Evolutionary conservation across 2,888 invertebrate genomes (phyloP).

Genomic region (Eilema caniola): DNA sequence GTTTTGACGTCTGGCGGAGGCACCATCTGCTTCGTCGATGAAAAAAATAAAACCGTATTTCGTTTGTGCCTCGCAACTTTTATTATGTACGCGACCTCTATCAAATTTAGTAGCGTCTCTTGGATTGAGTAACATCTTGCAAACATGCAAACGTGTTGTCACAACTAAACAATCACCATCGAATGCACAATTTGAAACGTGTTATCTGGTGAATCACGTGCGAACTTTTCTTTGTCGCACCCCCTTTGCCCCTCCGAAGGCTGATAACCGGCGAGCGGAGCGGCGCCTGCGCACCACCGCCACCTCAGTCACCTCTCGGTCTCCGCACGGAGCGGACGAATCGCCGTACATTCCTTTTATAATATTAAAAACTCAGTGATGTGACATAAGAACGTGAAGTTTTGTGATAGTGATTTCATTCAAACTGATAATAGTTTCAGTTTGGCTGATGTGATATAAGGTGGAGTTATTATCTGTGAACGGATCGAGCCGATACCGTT

Average conservation of each 20-base stretch:
- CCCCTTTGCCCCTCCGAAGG: slow-evolving; percentile 75
- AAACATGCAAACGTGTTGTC: slow-evolving; percentile 6
- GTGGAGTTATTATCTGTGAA: slow-evolving; percentile 58
- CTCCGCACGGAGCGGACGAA: slow-evolving; percentile 65
- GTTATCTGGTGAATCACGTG: slow-evolving; percentile 79
- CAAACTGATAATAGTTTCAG: slow-evolving; percentile 60
- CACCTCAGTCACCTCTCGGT: slow-evolving; percentile 75
- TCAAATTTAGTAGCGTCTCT: slow-evolving; percentile 2
- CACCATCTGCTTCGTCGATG: slow-evolving; percentile 45
- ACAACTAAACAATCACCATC: slow-evolving; percentile 34
- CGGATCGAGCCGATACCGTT: slow-evolving; percentile 76
- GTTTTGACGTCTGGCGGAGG: slow-evolving; percentile 39
- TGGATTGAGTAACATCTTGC: not conserved
- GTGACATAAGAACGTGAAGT: slow-evolving; percentile 58
- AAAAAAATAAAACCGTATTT: slow-evolving; percentile 31
- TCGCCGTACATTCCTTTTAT: slow-evolving; percentile 41
- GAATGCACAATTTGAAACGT: slow-evolving; percentile 61
- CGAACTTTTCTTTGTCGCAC: slow-evolving; percentile 76
- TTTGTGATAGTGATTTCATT: slow-evolving; percentile 55
- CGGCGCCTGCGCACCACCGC: slow-evolving; percentile 78
- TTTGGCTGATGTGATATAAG: slow-evolving; percentile 60
- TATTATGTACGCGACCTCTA: slow-evolving; percentile 15
- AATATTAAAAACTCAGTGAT: slow-evolving; percentile 60
- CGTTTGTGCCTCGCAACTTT: slow-evolving; percentile 24
- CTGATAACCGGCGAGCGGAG: slow-evolving; percentile 78